Percentiles rank a stretch among this genome's conserved stretches.
Conservation (phyloP, 2,797 vertebrate species). For the Mormyrus proboscirostris region DNA sequence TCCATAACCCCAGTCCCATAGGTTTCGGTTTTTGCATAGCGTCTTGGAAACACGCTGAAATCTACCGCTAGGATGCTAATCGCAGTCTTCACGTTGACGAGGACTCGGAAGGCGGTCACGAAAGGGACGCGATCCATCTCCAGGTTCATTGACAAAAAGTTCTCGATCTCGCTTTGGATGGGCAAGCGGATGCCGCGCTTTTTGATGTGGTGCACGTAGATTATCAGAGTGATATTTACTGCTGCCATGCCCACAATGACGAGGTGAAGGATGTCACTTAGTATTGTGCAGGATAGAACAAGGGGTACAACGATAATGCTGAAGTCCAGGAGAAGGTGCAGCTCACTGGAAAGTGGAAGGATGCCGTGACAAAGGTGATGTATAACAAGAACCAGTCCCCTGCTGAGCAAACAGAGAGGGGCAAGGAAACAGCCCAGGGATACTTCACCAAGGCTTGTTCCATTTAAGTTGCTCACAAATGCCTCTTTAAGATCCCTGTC, state of each 20-base stretch:
- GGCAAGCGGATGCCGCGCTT: constrained; percentile 31
- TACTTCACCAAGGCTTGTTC: constrained; percentile 80
- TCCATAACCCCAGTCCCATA: constrained; percentile 97
- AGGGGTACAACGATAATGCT: constrained; percentile 69
- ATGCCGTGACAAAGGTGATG: constrained; percentile 50
- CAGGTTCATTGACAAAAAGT: constrained; percentile 61
- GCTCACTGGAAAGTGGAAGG: constrained; percentile 47
- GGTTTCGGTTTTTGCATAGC: constrained; percentile 87
- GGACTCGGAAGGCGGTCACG: constrained; percentile 75
- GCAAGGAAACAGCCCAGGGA: constrained; percentile 67
- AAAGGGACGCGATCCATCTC: constrained; percentile 68
- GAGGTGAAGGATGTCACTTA: constrained; percentile 59
- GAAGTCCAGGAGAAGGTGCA: constrained; percentile 75
- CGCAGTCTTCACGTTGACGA: constrained; percentile 76
- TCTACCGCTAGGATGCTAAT: constrained; percentile 91
- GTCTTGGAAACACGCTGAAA: constrained; percentile 81
- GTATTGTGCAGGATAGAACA: constrained; percentile 71
- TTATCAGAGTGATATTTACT: constrained; percentile 52
- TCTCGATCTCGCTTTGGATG: constrained; percentile 41
- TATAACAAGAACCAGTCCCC: constrained; percentile 73
- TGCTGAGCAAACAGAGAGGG: constrained; percentile 69
- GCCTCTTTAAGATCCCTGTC: constrained; percentile 75
- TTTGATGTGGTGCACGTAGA: constrained; percentile 50
- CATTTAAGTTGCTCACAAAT: constrained; percentile 84
- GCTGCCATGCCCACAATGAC: constrained; percentile 48